Evolutionary conservation across 2,113 vertebrate species (phyloP).

Genomic region (Columbina picui): DNA sequence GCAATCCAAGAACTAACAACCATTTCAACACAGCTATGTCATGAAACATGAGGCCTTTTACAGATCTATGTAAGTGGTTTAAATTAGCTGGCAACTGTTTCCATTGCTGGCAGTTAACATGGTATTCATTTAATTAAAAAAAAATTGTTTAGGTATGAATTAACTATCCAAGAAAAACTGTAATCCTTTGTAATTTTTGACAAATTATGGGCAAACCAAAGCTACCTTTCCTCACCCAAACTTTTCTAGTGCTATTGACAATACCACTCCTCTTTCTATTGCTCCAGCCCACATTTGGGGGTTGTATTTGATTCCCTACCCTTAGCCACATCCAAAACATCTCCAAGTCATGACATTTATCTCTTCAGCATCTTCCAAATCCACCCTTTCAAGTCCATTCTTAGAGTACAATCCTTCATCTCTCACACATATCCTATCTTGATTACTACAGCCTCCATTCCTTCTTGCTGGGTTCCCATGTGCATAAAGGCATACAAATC

Average conservation of each 20-base stretch:
- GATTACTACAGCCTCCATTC: not conserved
- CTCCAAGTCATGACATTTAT: not conserved
- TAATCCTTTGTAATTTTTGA: not conserved
- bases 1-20: not conserved
- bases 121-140: not conserved
- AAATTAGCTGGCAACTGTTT: not conserved
- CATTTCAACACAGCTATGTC: not conserved
- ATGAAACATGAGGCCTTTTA: not conserved
- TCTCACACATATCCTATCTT: not conserved
- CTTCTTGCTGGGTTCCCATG: not conserved
- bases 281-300: not conserved
- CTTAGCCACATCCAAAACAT: not conserved
- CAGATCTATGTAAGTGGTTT: not conserved
- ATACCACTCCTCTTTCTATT: not conserved
- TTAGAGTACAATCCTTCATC: not conserved
- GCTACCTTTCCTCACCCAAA: not conserved
- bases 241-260: not conserved
- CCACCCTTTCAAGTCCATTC: not conserved
- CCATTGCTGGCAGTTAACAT: not conserved
- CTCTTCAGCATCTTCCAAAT: not conserved
- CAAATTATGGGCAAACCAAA: not conserved
- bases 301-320: not conserved
- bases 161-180: not conserved
- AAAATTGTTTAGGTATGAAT: not conserved
- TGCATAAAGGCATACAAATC: not conserved